Conservation (phyloP, 2,888 invertebrate genomes). For the Meandrusa payeni region DNA sequence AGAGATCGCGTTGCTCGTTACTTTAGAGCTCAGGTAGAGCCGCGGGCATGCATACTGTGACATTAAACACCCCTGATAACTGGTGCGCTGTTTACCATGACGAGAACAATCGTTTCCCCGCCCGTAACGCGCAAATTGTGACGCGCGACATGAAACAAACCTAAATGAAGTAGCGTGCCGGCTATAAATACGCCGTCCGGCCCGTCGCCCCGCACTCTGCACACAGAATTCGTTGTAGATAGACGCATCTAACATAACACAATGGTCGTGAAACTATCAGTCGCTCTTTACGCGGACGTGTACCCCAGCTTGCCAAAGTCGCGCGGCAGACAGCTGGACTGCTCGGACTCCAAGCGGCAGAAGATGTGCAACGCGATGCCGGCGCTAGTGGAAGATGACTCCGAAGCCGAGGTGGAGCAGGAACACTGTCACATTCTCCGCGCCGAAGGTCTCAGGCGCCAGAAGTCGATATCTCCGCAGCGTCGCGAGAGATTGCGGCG, state of each 20-base stretch:
- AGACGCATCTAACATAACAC: slow-evolving; percentile 29
- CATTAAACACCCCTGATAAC: slow-evolving; percentile 35
- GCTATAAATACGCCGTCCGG: slow-evolving; percentile 34
- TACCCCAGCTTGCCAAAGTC: slow-evolving; percentile 36
- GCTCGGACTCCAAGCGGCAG: slow-evolving; percentile 32
- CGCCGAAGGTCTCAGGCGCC: slow-evolving; percentile 58
- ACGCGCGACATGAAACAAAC: slow-evolving; percentile 28
- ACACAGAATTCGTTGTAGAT: slow-evolving; percentile 30
- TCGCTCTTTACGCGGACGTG: slow-evolving; percentile 38
- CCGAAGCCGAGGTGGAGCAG: slow-evolving; percentile 35
- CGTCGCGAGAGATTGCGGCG: slow-evolving; percentile 61
- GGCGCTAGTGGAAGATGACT: slow-evolving; percentile 40
- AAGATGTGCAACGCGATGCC: slow-evolving; percentile 34
- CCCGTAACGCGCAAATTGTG: slow-evolving; percentile 22
- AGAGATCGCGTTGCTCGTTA: slow-evolving; percentile 28
- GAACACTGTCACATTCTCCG: slow-evolving; percentile 52
- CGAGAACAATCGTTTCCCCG: slow-evolving; percentile 28
- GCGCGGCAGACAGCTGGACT: slow-evolving; percentile 36
- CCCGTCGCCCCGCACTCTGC: slow-evolving; percentile 35
- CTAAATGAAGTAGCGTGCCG: slow-evolving; percentile 20
- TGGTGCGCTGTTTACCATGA: slow-evolving; percentile 32
- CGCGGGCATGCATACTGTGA: slow-evolving; percentile 31
- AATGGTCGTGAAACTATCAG: slow-evolving; percentile 42
- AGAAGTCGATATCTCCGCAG: slow-evolving; percentile 68
- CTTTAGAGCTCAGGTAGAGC: slow-evolving; percentile 13